Percentiles rank a stretch among this genome's conserved stretches.
Evolutionary conservation across 2,888 invertebrate genomes (phyloP).

Genomic region (Caenorhabditis parvicauda): DNA sequence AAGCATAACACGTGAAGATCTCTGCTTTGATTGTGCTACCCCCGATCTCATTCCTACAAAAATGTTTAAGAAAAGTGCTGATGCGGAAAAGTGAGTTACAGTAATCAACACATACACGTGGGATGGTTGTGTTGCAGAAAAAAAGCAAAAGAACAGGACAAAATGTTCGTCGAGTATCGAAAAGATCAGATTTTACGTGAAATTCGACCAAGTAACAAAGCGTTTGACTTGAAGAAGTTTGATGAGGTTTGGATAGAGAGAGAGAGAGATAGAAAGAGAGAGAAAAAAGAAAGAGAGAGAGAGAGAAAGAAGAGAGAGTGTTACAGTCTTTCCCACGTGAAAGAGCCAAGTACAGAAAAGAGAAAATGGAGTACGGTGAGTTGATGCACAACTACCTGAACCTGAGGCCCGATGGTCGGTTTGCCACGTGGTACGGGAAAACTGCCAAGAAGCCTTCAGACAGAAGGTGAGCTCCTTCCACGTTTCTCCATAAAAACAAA

Average conservation of each 20-base stretch:
- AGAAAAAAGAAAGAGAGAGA: constrained; percentile 3
- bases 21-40: too few species aligned
- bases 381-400: constrained; percentile 21
- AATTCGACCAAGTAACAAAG: constrained; percentile 20
- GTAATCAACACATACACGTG: too few species aligned
- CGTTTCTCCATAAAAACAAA: not conserved
- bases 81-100: too few species aligned
- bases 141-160: constrained; percentile 23
- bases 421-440: constrained; percentile 27
- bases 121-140: constrained; percentile 16
- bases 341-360: not conserved
- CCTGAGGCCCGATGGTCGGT: constrained; percentile 21
- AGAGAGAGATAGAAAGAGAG: not conserved
- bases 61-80: too few species aligned
- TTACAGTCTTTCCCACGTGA: constrained; percentile 7
- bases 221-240: constrained; percentile 20
- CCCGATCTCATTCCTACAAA: too few species aligned
- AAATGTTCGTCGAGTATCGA: constrained; percentile 20
- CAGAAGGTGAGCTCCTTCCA: not conserved
- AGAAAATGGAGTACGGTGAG: constrained; percentile 20
- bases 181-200: constrained; percentile 16
- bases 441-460: constrained; percentile 5
- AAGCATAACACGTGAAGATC: too few species aligned
- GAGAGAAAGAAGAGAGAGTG: not conserved
- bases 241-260: constrained; percentile 18